These are phyloP conservation scores for Erpetoichthys calabaricus DNA, from an alignment of 2,797 vertebrate species.

Conservation along the genomic window DNA sequence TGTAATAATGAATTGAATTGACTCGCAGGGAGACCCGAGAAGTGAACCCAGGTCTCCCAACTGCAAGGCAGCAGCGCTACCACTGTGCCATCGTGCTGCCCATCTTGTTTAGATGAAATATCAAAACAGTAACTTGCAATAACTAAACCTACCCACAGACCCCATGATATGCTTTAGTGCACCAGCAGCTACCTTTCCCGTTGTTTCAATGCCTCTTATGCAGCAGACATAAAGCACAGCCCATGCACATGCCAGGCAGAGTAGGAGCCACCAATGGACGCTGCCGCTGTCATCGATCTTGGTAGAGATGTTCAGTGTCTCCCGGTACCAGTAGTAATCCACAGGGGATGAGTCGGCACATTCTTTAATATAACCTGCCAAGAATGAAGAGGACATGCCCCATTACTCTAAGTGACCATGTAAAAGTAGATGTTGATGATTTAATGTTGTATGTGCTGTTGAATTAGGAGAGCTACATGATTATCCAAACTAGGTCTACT, in stretches of 20 bases:
- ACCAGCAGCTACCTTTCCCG: conserved; percentile 62
- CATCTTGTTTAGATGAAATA: too few species aligned
- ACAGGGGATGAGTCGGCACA: conserved; percentile 68
- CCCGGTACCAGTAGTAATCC: conserved; percentile 84
- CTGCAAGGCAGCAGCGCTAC: too few species aligned
- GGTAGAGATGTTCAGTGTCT: conserved; percentile 66
- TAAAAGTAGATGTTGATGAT: conserved; percentile 7
- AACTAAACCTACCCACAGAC: too few species aligned
- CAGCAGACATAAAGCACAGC: conserved; percentile 62
- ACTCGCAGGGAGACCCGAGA: too few species aligned
- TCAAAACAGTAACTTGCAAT: too few species aligned
- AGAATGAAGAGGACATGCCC: conserved; percentile 23
- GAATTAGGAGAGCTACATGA: neutral
- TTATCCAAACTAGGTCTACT: too few species aligned
- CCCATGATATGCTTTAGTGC: too few species aligned
- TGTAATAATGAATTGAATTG: too few species aligned
- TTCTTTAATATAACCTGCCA: conserved; percentile 41
- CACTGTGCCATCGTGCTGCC: too few species aligned
- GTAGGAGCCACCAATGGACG: conserved; percentile 70
- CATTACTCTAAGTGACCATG: conserved; percentile 8
- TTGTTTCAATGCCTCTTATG: conserved; percentile 81
- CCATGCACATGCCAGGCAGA: conserved; percentile 67
- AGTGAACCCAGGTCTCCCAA: too few species aligned
- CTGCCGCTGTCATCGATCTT: conserved; percentile 50
- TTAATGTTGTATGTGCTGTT: neutral